Evolutionary conservation across 2,113 vertebrate genomes (phyloP), one percentile per base, ranked within the genome.

Genomic region (Ophthalmolycus amberensis): DNA sequence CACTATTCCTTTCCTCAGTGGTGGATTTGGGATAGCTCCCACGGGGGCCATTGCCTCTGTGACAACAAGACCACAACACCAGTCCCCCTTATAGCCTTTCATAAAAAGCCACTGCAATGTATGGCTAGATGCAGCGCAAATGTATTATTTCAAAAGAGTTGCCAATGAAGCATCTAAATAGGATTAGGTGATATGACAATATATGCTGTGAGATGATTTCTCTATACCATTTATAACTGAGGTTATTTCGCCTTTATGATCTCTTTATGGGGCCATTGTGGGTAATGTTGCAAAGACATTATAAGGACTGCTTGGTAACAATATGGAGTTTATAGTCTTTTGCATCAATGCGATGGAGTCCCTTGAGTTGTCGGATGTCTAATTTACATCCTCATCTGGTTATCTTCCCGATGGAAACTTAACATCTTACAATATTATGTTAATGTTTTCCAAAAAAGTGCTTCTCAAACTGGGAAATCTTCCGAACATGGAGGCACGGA

Each of bases 91-190:
- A 64, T n/a, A 16, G 9, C 7, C 32, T 76, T 81, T 20, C 22
- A 79, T 71, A 83, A 77, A 74, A 71, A 25, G 12, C 12, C 11
- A 48, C 20, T 71, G 46, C 4, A 64, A 48, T 44, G 27, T 0
- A 63, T 67, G 25, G 27, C 59, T 74, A 73, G n/a, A 58, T 77
- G 38, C 22, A 74, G 74, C 40, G 10, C 0, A 77, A 82, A 85
- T 74, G 2, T 68, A 46, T 74, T 14, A 56, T 68, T 50, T 66
- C 18, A 65, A 29, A 25, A 40, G 29, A 64, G 75, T 79, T 54
- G 0, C 25, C 38, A 11, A 1, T 56, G 69, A 42, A 14, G 20
- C 27, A 59, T 71, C 60, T 0, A n/a, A 64, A 76, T 25, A 40
- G 50, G 22, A 42, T 16, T n/a, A 59, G 15, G 8, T 62, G n/a